Conservation (phyloP, 2,113 vertebrate genomes). For the Megaceryle torquata region DNA sequence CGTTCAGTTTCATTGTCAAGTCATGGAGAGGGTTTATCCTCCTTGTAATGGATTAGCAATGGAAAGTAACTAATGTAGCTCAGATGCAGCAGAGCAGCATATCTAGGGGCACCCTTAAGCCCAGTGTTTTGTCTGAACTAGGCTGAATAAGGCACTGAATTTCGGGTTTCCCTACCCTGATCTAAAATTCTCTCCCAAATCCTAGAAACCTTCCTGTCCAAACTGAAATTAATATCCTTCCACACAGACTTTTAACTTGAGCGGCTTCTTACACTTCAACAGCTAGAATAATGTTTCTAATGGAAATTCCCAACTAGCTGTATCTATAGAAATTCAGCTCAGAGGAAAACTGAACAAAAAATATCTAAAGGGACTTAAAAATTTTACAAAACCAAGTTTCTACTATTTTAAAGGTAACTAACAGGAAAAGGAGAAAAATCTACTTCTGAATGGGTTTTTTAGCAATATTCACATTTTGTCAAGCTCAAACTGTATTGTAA, state of each 20-base stretch:
- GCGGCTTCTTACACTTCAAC: neutral
- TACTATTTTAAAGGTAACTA: neutral
- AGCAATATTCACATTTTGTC: slow-evolving; percentile 1
- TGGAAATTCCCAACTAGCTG: neutral
- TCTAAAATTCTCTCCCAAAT: neutral
- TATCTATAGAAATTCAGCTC: neutral
- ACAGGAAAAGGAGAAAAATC: neutral
- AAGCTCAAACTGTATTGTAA: slow-evolving; percentile 21
- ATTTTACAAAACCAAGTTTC: neutral
- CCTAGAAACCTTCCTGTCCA: neutral
- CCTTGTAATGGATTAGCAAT: neutral
- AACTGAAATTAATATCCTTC: neutral
- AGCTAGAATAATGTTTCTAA: neutral
- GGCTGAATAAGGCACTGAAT: neutral
- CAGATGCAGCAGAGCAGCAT: neutral
- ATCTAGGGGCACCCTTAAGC: neutral
- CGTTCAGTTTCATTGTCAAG: neutral
- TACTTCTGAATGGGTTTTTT: neutral
- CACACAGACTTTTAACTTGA: neutral
- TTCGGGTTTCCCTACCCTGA: neutral
- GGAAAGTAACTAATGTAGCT: neutral
- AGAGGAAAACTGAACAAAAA: neutral
- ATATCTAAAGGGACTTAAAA: neutral
- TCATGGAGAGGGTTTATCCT: neutral
- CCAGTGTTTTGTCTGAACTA: neutral